Evolutionary conservation across 2,113 vertebrate genomes (phyloP).

Genomic region (Podilymbus podiceps): DNA sequence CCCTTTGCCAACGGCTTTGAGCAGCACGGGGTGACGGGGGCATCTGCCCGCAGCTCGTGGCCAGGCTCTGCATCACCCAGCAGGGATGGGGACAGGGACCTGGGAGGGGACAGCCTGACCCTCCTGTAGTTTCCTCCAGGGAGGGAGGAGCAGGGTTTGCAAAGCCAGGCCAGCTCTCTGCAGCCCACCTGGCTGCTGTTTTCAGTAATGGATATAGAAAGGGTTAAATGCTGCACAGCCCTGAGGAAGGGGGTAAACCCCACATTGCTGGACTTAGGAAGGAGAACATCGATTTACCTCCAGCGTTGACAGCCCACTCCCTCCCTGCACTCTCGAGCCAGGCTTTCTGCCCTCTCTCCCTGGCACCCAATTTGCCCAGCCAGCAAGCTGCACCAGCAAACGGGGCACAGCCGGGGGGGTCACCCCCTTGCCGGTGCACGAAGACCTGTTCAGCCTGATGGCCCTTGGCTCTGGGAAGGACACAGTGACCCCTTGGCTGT

Average conservation of each 20-base stretch:
- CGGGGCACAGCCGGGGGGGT: background rate
- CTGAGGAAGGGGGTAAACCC: background rate
- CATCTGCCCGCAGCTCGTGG: background rate
- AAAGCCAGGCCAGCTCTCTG: background rate
- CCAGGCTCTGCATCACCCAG: background rate
- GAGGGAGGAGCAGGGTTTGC: background rate
- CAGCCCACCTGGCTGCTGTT: background rate
- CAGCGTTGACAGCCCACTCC: background rate
- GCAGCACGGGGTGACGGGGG: background rate
- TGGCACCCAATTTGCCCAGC: background rate
- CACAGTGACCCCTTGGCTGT: background rate
- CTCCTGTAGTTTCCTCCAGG: background rate
- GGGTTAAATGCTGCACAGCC: background rate
- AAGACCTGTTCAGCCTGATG: background rate
- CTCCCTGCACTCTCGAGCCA: background rate
- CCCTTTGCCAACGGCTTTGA: background rate
- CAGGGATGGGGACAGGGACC: background rate
- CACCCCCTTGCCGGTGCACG: background rate
- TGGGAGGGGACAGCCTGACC: background rate
- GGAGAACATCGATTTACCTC: background rate
- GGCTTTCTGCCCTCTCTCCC: background rate
- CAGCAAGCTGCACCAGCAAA: background rate
- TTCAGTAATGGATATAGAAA: background rate
- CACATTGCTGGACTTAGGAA: background rate
- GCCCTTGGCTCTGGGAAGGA: background rate